Percentiles rank a stretch among this genome's conserved stretches.
These are phyloP conservation scores for Enteromius fasciolatus DNA, from an alignment of 2,797 vertebrate genomes.

Conservation along the genomic window DNA sequence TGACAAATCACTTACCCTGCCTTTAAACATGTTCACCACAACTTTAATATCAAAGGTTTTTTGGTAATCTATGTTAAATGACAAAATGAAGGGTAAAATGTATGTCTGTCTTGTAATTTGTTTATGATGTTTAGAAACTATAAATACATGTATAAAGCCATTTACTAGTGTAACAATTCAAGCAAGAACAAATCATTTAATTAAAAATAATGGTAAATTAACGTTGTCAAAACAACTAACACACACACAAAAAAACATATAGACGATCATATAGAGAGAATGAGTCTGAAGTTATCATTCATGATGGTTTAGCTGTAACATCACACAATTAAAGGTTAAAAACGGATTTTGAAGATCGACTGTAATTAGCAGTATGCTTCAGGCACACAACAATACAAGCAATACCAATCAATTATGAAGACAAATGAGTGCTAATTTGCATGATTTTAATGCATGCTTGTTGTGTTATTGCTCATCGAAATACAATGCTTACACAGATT, in stretches of 20 bases:
- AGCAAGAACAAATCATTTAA: background rate
- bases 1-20: too few species aligned
- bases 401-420: slow-evolving; percentile 5
- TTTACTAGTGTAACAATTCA: background rate
- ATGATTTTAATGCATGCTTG: slow-evolving; percentile 6
- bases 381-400: background rate
- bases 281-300: background rate
- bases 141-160: background rate
- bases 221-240: background rate
- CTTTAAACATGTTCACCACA: background rate
- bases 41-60: background rate
- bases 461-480: background rate
- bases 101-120: background rate
- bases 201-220: background rate
- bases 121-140: background rate
- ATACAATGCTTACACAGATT: background rate
- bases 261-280: background rate
- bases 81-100: background rate
- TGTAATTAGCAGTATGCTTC: background rate
- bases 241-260: background rate
- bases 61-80: background rate
- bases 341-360: background rate
- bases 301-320: background rate
- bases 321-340: background rate
- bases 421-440: background rate